Evolutionary conservation across 2,113 vertebrate species (phyloP).

Genomic region (Papio anubis): DNA sequence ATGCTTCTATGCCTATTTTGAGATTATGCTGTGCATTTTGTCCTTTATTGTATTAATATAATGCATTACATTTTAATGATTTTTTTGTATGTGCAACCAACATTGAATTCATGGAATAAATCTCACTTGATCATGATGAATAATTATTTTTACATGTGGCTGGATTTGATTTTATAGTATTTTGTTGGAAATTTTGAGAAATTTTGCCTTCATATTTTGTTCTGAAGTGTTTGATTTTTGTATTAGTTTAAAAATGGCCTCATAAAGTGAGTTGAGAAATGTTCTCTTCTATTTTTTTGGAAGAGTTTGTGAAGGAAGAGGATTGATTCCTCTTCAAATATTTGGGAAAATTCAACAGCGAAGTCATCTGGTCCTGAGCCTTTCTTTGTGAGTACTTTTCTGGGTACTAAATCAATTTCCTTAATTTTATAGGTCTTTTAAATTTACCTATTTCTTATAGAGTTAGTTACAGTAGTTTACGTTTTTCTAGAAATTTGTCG

Average conservation of each 20-base stretch:
- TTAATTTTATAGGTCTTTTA: not conserved
- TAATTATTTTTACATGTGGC: not conserved
- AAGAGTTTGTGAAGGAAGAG: not conserved
- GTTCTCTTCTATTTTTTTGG: not conserved
- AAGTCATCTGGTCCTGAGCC: not conserved
- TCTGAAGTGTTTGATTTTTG: not conserved
- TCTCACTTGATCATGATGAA: not conserved
- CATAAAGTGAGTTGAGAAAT: not conserved
- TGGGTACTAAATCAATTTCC: not conserved
- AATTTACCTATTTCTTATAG: not conserved
- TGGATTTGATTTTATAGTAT: not conserved
- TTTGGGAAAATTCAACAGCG: not conserved
- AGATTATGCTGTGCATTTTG: not conserved
- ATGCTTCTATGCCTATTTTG: not conserved
- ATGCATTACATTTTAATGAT: not conserved
- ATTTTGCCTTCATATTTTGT: not conserved
- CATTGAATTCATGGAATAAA: not conserved
- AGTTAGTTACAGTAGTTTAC: not conserved
- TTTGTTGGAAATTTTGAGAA: not conserved
- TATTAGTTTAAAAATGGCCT: not conserved
- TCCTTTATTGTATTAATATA: not conserved
- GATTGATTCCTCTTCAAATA: not conserved
- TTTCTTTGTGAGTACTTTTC: not conserved
- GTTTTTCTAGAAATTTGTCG: not conserved
- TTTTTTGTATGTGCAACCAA: not conserved